Percentiles rank a stretch among this genome's conserved stretches.
Evolutionary conservation across 2,888 invertebrate genomes (phyloP).

Genomic region (Drosophila neonasuta): DNA sequence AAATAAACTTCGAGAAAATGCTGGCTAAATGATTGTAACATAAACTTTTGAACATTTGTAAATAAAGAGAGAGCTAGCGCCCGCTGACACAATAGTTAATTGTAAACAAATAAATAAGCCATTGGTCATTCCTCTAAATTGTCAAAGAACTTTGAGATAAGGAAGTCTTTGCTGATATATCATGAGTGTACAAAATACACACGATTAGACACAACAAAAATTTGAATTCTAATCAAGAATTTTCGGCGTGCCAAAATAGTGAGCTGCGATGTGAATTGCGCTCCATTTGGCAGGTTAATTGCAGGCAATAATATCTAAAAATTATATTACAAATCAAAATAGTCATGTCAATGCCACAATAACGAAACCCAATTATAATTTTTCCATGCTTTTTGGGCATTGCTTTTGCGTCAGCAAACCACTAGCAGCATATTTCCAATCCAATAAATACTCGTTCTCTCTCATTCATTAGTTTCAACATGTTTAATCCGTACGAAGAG

Average conservation of each 20-base stretch:
- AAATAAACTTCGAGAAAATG: no score
- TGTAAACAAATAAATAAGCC: no score
- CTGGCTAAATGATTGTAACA: no score
- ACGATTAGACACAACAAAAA: conserved; percentile 1
- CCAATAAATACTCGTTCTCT: conserved; percentile 5
- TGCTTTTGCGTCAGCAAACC: conserved; percentile 42
- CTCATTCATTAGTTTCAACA: neutral
- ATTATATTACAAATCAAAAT: conserved; percentile 46
- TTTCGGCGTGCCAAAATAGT: conserved; percentile 26
- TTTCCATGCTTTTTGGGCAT: conserved; percentile 29
- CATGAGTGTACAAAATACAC: neutral
- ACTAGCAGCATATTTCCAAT: conserved; percentile 30
- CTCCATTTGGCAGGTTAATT: conserved; percentile 64
- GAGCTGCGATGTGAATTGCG: conserved; percentile 31
- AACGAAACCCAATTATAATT: conserved; percentile 39
- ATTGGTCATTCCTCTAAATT: no score
- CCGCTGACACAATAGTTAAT: no score
- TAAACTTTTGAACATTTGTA: no score
- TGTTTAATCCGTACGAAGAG: neutral
- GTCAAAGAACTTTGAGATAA: conserved; percentile 27
- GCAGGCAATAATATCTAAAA: conserved; percentile 46
- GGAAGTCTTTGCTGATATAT: conserved; percentile 9
- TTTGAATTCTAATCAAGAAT: conserved; percentile 53
- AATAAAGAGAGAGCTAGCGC: no score
- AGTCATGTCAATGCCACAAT: conserved; percentile 54